Conservation (phyloP, 2,888 invertebrate species). For the Heliconius charithonia region DNA sequence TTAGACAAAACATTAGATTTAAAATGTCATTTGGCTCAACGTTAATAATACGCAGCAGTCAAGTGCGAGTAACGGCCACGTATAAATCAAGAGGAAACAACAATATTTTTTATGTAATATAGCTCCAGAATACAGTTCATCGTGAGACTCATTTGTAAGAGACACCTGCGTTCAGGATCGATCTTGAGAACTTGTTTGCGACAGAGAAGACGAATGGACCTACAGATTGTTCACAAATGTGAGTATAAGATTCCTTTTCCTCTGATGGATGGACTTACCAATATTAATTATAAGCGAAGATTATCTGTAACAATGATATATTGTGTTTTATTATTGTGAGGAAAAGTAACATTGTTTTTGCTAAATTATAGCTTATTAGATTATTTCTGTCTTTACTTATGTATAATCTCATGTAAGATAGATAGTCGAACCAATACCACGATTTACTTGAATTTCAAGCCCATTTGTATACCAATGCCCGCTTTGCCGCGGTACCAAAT, state of each 20-base stretch:
- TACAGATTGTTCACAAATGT: slow-evolving; percentile 40
- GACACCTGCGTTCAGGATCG: slow-evolving; percentile 55
- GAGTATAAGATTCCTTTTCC: background rate
- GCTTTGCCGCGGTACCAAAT: no score
- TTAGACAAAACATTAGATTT: background rate
- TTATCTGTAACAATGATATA: slow-evolving; percentile 41
- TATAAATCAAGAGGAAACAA: slow-evolving; percentile 58
- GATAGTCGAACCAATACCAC: fast-evolving
- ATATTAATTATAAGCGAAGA: slow-evolving; percentile 40
- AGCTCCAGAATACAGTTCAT: no score
- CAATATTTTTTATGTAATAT: no score
- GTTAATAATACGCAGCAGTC: slow-evolving; percentile 29
- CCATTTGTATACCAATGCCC: no score
- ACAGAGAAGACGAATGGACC: slow-evolving; percentile 42
- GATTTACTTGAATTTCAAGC: no score
- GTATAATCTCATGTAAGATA: no score
- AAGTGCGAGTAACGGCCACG: slow-evolving; percentile 35
- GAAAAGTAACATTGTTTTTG: background rate
- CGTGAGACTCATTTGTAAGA: slow-evolving; percentile 54
- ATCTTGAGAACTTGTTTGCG: slow-evolving; percentile 44
- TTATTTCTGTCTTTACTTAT: background rate
- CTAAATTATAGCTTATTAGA: background rate
- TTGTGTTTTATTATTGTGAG: slow-evolving; percentile 8
- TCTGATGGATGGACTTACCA: slow-evolving; percentile 37
- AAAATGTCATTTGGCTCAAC: background rate